These are phyloP conservation scores for Agonopterix heracliana DNA, from an alignment of 2,888 invertebrate genomes.

Conservation along the genomic window DNA sequence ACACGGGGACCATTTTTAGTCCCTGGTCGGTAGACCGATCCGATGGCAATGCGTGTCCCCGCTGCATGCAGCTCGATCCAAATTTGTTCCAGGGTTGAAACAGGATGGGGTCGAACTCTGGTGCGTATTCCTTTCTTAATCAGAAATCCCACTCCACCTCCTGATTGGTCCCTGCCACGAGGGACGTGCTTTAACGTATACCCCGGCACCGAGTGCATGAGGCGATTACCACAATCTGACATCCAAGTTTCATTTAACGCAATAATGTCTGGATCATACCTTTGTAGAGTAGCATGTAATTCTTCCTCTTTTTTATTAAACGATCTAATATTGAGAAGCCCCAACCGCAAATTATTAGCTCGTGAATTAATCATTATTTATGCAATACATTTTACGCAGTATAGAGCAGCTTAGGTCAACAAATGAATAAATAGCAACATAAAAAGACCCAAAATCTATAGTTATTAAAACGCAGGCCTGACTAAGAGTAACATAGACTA, in stretches of 20 bases:
- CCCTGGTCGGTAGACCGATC: constrained; percentile 18
- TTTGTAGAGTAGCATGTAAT: constrained; percentile 9
- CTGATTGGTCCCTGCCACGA: not conserved
- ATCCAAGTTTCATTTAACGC: constrained; percentile 16
- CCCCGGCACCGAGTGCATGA: constrained; percentile 7
- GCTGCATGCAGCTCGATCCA: constrained; percentile 17
- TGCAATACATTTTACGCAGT: no score
- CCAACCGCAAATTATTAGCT: constrained; percentile 14
- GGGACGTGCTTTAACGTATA: constrained; percentile 5
- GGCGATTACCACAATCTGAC: constrained; percentile 2
- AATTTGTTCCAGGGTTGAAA: constrained; percentile 15
- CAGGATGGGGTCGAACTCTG: constrained; percentile 10
- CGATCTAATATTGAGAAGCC: constrained; percentile 19
- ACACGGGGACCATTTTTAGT: constrained; percentile 6
- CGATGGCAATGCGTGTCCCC: constrained; percentile 14
- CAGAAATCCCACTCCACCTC: constrained; percentile 12
- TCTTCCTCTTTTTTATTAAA: constrained; percentile 21
- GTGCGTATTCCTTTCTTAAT: constrained; percentile 8
- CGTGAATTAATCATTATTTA: no score
- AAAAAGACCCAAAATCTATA: no score
- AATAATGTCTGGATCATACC: constrained; percentile 11
- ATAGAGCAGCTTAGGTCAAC: no score
- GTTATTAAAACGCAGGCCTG: no score
- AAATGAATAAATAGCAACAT: no score
- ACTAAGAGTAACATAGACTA: not conserved